A percentile compares a stretch with the other conserved stretches of the same genome.
Conservation (phyloP, 2,113 vertebrate species). For the Corythornis vintsioides region DNA sequence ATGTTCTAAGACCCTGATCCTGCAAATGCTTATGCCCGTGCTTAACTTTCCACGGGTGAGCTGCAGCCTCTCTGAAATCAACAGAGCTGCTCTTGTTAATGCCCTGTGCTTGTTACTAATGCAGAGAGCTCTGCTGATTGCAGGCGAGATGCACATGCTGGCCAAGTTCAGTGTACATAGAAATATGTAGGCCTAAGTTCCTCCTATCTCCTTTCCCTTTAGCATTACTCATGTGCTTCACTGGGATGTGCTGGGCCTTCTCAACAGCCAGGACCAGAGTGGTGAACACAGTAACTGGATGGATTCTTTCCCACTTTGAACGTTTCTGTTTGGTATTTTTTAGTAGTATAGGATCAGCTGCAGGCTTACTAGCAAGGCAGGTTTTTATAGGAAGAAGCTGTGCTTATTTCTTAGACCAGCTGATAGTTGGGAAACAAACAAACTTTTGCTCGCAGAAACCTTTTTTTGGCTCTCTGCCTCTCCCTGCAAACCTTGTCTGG, state of each 20-base stretch:
- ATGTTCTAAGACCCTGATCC: conserved; percentile 56
- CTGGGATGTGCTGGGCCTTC: conserved; percentile 2
- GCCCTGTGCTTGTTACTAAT: not conserved
- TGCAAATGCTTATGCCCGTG: conserved; percentile 32
- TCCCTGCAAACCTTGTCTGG: conserved; percentile 31
- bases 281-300: not conserved
- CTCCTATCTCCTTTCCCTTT: not conserved
- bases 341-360: not conserved
- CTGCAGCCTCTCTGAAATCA: not conserved
- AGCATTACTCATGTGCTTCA: conserved; percentile 17
- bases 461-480: conserved; percentile 36
- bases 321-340: not conserved
- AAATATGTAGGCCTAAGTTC: conserved; percentile 20
- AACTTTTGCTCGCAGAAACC: conserved; percentile 49
- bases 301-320: not conserved
- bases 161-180: not conserved
- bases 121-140: not conserved
- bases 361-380: not conserved
- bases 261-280: not conserved
- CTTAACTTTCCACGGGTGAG: conserved; percentile 14
- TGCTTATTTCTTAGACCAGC: not conserved
- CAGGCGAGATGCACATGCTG: not conserved
- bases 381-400: not conserved
- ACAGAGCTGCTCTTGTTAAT: not conserved
- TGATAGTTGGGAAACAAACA: conserved; percentile 47